These are phyloP conservation scores for Teinopalpus imperialis DNA, from an alignment of 2,888 invertebrate genomes.

Conservation along the genomic window DNA sequence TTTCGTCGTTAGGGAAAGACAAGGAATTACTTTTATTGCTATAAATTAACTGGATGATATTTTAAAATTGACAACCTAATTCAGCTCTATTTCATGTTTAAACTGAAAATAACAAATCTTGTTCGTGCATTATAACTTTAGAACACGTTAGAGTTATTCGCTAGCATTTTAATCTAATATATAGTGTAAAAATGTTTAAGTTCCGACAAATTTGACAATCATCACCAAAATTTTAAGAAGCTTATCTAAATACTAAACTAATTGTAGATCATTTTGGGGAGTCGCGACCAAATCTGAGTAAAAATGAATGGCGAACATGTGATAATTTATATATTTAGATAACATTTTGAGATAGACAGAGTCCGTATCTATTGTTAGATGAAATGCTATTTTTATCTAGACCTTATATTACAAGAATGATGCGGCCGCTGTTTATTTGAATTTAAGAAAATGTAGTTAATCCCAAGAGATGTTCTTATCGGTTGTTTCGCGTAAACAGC, in stretches of 20 bases:
- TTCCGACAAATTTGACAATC: neutral
- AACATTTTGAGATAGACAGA: constrained; percentile 25
- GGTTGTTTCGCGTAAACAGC: neutral
- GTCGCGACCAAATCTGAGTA: neutral
- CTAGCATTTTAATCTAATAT: too few species aligned
- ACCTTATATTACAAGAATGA: neutral
- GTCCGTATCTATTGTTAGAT: neutral
- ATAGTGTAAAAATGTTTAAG: too few species aligned
- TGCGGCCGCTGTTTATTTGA: neutral
- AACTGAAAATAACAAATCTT: too few species aligned
- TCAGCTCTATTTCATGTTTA: too few species aligned
- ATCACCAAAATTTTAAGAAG: neutral
- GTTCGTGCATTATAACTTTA: too few species aligned
- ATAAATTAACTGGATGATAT: too few species aligned
- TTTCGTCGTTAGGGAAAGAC: too few species aligned
- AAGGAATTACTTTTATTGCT: too few species aligned
- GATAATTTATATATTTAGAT: constrained; percentile 23
- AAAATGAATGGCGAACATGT: constrained; percentile 35
- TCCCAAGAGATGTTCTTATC: neutral
- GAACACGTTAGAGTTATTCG: too few species aligned
- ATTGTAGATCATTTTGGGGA: neutral
- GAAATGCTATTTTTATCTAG: neutral
- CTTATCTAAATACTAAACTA: neutral
- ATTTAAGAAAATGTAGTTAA: neutral
- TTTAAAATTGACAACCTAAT: neutral